These are phyloP conservation scores for Nannoperca obscura DNA, from an alignment of 2,797 vertebrate genomes.

Conservation along the genomic window DNA sequence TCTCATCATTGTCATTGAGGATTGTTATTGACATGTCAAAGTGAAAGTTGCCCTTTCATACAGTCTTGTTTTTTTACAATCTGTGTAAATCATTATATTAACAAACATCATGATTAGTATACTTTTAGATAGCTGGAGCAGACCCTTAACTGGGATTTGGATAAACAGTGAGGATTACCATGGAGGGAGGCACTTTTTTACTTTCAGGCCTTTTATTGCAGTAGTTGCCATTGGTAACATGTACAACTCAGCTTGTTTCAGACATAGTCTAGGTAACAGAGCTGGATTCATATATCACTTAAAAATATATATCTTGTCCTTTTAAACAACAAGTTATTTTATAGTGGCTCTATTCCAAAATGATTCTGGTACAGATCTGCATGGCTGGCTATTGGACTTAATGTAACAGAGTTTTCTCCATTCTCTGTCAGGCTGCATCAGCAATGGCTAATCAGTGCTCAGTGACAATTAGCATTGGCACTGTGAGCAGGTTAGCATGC, in stretches of 20 bases:
- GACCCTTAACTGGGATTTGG: not conserved
- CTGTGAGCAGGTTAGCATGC: no score
- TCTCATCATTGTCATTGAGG: not conserved
- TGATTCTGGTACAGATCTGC: not conserved
- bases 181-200: constrained; percentile 15
- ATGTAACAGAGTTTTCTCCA: not conserved
- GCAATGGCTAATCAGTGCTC: not conserved
- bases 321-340: not conserved
- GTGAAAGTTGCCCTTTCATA: constrained; percentile 1
- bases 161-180: constrained; percentile 15
- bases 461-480: not conserved
- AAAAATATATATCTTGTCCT: not conserved
- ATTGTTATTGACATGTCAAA: constrained; percentile 27
- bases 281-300: not conserved
- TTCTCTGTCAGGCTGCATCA: not conserved
- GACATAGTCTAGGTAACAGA: not conserved
- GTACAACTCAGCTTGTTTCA: not conserved
- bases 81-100: constrained; percentile 27
- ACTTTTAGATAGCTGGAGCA: constrained; percentile 2
- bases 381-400: not conserved
- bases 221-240: constrained; percentile 16
- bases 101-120: constrained; percentile 5
- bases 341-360: not conserved
- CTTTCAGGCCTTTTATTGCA: not conserved
- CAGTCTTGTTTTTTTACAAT: constrained; percentile 8